phyloP scores from a whole-genome alignment of 2,113 vertebrate species.

The Oxygymnocypris stewartii region DNA sequence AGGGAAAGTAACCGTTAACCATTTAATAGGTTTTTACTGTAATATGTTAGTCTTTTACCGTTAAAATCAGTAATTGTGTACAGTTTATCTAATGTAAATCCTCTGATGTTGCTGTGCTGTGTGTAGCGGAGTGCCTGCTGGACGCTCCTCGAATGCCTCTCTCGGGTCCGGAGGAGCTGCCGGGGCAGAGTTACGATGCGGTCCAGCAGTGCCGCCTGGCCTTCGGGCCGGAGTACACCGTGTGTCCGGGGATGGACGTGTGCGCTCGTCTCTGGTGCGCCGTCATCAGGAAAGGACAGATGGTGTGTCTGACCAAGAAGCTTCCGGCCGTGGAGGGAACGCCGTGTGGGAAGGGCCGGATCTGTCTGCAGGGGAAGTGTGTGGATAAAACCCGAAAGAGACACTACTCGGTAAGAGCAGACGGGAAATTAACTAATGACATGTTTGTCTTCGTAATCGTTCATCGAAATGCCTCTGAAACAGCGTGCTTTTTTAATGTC shows the following conservation, averaged over 20 bases:
- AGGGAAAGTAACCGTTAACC: too few relatives aligned
- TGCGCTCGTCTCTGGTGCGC: conserved; percentile 95
- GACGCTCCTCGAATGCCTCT: conserved; percentile 85
- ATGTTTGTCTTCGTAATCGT: not conserved
- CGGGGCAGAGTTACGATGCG: conserved; percentile 96
- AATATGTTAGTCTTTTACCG: too few relatives aligned
- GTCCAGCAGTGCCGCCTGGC: conserved; percentile 94
- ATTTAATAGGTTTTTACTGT: too few relatives aligned
- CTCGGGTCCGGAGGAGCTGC: conserved; percentile 88
- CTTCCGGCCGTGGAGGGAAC: conserved; percentile 95
- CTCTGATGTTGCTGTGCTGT: not conserved
- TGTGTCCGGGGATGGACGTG: conserved; percentile 96
- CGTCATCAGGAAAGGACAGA: conserved; percentile 94
- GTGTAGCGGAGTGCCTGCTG: conserved; percentile 90
- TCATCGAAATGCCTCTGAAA: too few relatives aligned
- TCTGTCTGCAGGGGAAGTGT: conserved; percentile 97
- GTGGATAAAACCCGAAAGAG: conserved; percentile 98
- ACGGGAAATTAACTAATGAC: not conserved
- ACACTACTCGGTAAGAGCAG: conserved; percentile 85
- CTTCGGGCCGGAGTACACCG: conserved; percentile 90
- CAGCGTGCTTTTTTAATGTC: too few relatives aligned
- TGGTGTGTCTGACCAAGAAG: conserved; percentile 98
- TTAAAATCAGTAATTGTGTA: too few relatives aligned
- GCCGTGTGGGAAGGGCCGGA: conserved; percentile 93
- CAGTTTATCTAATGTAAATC: too few relatives aligned